A percentile compares a stretch with the other conserved stretches of the same genome.
Conservation (phyloP, 1,140 invertebrate genomes). For the Polyergus mexicanus region DNA sequence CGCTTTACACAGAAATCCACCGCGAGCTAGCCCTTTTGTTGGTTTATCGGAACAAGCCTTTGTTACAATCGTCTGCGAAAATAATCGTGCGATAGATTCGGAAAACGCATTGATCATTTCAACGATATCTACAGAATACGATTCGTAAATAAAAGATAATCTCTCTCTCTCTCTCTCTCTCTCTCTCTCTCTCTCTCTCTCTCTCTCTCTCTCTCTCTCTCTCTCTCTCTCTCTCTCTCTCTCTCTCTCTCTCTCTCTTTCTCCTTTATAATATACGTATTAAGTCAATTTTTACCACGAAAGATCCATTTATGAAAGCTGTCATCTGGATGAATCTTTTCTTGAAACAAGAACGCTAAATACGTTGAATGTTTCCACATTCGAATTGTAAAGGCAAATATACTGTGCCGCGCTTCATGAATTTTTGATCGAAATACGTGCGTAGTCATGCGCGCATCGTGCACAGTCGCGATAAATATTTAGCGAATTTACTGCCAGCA, state of each 20-base stretch:
- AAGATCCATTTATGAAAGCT: background rate
- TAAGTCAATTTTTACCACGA: background rate
- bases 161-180: too few relatives aligned
- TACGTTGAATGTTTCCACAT: constrained; percentile 4
- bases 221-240: too few relatives aligned
- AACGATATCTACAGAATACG: background rate
- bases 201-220: too few relatives aligned
- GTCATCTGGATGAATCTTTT: background rate
- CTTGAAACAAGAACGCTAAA: constrained; percentile 45
- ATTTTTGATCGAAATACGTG: constrained; percentile 60
- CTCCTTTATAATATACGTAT: too few relatives aligned
- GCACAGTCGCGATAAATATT: constrained; percentile 67
- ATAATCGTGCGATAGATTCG: constrained; percentile 10
- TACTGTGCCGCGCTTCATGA: constrained; percentile 48
- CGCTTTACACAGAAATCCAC: constrained; percentile 5
- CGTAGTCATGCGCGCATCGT: constrained; percentile 42
- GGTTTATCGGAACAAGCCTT: constrained; percentile 63
- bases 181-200: too few relatives aligned
- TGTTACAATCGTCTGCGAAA: constrained; percentile 36
- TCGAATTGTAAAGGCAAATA: constrained; percentile 49
- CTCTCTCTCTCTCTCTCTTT: too few relatives aligned
- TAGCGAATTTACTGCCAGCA: constrained; percentile 62
- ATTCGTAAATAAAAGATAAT: background rate
- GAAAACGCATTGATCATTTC: constrained; percentile 1
- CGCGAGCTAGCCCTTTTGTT: constrained; percentile 42